These are phyloP conservation scores for Sebastes fasciatus DNA, from an alignment of 2,113 vertebrate species.

Conservation along the genomic window DNA sequence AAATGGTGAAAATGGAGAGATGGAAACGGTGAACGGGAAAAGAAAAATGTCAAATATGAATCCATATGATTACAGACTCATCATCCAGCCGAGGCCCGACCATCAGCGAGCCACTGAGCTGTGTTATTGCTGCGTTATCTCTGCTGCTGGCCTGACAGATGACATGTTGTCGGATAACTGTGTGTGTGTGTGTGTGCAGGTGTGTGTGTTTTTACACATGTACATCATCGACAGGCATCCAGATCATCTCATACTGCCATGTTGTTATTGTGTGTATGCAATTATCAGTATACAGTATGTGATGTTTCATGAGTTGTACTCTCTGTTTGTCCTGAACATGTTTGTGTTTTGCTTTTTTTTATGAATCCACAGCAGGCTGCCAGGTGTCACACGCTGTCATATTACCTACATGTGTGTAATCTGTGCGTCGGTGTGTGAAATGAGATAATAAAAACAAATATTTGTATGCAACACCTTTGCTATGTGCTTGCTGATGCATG, in stretches of 20 bases:
- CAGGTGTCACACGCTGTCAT: too few species aligned
- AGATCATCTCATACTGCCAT: neutral
- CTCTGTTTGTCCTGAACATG: neutral
- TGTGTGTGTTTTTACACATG: neutral
- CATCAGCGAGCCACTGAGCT: conserved; percentile 54
- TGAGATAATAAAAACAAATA: too few species aligned
- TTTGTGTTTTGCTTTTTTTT: too few species aligned
- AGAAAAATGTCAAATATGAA: conserved; percentile 52
- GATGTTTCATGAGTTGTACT: neutral
- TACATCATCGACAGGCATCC: neutral
- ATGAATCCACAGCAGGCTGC: too few species aligned
- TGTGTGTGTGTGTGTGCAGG: neutral
- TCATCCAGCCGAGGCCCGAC: neutral
- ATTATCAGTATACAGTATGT: neutral
- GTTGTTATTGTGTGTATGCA: neutral
- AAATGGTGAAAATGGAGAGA: neutral
- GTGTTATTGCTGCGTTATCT: conserved; percentile 66
- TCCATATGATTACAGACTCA: conserved; percentile 38
- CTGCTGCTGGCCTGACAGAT: conserved; percentile 37
- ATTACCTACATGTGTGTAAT: too few species aligned
- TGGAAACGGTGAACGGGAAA: neutral
- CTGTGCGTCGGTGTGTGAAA: too few species aligned
- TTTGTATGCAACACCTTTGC: neutral
- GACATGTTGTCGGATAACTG: conserved; percentile 28
- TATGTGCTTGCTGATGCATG: neutral